Base-by-base conservation (phyloP, 2,888 invertebrate genomes). In the Dynastes tityus region DNA sequence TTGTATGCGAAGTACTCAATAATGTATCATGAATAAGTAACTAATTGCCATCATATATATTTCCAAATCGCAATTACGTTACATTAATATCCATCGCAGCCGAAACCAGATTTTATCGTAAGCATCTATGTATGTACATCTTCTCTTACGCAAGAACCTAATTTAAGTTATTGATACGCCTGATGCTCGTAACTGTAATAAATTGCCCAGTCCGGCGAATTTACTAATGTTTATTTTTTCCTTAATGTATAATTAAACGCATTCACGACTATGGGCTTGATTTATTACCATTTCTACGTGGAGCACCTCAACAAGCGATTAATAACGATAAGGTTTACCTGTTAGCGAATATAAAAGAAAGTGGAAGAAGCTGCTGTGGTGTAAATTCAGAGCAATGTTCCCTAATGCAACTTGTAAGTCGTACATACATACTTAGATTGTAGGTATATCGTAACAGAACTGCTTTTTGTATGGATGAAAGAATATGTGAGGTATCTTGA, bases 171-270 rank as follows among this genome's bases (percentile, higher is more conserved):
- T 55, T 55, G 55, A 55, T 55, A 55, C 22, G 8, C 6, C 55
- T 1, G 55, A 16, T 27, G 22, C 22, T 8, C 22, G 16, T 55
- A 55, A 55, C 55, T 9, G 22, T 55, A 22, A 55, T 55, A 55
- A 55, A 55, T 27, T 55, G 22, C 55, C 16, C 16, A 55, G 8
- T 22, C 22, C 22, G 55, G 55, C 55, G 22, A 22, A 16, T 55
- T 16, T 22, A 55, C 22, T 22, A 55, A 55, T 55, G 22, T 55
- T 55, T 16, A 16, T 55, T 55, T 55, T 22, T 55, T 55, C 6
- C 55, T 55, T 55, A 55, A 55, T 55, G 22, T 55, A 27, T 55
- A 55, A 55, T 55, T 55, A 55, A 55, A 55, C 22, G 22, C 22
- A 55, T 55, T 55, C 22, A 55, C 11, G 45, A 9, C 2, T 22